These are phyloP conservation scores for Carcharodon carcharias DNA, from an alignment of 2,797 vertebrate genomes.

Conservation along the genomic window DNA sequence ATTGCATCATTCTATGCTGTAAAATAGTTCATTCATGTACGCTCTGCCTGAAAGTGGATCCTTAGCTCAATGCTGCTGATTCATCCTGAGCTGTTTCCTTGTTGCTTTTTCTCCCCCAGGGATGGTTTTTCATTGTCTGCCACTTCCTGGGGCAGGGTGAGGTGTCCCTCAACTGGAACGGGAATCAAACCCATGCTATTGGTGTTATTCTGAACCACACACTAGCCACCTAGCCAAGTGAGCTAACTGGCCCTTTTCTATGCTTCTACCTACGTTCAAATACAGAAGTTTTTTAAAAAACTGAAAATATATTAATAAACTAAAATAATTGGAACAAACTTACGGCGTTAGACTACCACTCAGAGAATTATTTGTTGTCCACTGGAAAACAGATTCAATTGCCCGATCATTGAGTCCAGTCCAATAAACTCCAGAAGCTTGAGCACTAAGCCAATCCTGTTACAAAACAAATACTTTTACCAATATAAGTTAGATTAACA, in stretches of 20 bases:
- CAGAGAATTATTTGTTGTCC: constrained; percentile 39
- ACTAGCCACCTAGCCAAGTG: not conserved
- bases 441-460: constrained; percentile 40
- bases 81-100: no score
- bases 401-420: constrained; percentile 43
- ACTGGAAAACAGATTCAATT: constrained; percentile 41
- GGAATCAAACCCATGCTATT: not conserved
- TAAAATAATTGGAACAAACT: constrained; percentile 28
- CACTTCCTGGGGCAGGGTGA: no score
- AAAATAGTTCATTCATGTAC: no score
- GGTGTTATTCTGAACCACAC: not conserved
- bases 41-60: no score
- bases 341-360: constrained; percentile 24
- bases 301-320: not conserved
- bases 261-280: not conserved
- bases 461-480: not conserved
- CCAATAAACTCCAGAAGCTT: constrained; percentile 40
- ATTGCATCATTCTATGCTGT: not conserved
- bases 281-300: no score
- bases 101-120: no score
- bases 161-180: no score
- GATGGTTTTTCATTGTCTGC: no score
- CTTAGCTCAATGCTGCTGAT: no score
- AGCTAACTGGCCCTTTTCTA: not conserved
- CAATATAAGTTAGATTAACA: not conserved